Base-by-base conservation (phyloP, 2,113 vertebrate species). In the Columbina picui region DNA sequence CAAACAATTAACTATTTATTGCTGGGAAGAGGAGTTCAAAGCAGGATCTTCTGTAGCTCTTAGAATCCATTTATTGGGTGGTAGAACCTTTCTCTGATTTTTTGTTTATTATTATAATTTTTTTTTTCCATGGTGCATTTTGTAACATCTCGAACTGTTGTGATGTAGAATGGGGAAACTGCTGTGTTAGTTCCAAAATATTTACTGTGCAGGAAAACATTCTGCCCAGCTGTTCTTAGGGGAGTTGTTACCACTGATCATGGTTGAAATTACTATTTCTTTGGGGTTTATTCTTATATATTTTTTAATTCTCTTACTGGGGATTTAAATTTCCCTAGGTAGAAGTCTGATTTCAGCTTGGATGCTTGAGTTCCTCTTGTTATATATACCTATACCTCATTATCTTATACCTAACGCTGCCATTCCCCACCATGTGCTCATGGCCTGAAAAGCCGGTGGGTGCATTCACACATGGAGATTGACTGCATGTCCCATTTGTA, bases 1-100 rank as follows among this genome's bases (percentile, higher is more conserved):
- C 12, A 32, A 26, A n/a, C 71, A 29, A n/a, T 39, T 39, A 32
- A 32, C 23, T 79, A 7, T 1, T 0, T 45, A 5, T 57, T 63
- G 17, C n/a, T 30, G 27, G 55, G 41, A 75, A 18, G 2, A 39
- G 29, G 55, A 39, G 20, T 57, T 56, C 16, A 16, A n/a, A 74
- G 13, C 20, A 22, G 13, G 6, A 18, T 85, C 14, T 43, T 49
- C 45, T 7, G 6, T 25, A 36, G 30, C 22, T 71, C 7, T 3
- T 45, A 30, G 25, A 27, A 39, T 63, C 20, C 59, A 4, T 53
- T n/a, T 52, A 14, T 57, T 89, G 36, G 34, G 8, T 75, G 14
- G 4, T 56, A 38, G 32, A n/a, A 56, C 19, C 18, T 49, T 73
- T 32, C 6, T 29, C 45, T 80, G 29, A 0, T 0, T 6, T 22